Base-by-base conservation (phyloP, 2,888 invertebrate species). In the Mimumesa dahlbomi region DNA sequence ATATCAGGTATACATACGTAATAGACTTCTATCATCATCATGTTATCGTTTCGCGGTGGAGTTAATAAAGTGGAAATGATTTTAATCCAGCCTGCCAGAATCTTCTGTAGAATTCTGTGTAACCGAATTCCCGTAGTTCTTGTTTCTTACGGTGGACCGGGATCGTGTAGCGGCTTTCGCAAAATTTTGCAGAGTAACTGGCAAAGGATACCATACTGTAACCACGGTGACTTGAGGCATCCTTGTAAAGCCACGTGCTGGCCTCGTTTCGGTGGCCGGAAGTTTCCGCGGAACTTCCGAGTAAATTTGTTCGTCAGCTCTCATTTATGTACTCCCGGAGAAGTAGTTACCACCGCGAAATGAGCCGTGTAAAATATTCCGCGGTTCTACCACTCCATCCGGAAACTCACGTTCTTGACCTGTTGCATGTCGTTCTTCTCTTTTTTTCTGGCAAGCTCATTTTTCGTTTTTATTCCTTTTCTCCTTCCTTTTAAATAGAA, bases 241-340 rank as follows among this genome's bases (percentile, higher is more conserved):
- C 16, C 52, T 25, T 11, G 46, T 11, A 14, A 57, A 70, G 42
- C 69, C 70, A 54, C 56, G 7, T 16, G 1, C 16, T 61, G 52
- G 18, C 52, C 62, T 52, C 46, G 50, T 53, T 68, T 52, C 56
- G 9, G 45, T 18, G 11, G 11, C 14, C 6, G 16, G 14, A 16
- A 52, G 38, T 54, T 56, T 56, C 13, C 5, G 2, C 4, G 36
- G 31, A 57, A 70, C 38, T 61, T 69, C 14, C 49, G 5, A 6
- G 25, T 2, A 50, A 70, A 68, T 68, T 62, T 62, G 48, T 29
- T 38, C 62, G 40, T 48, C 50, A 45, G 34, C n/a, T n/a, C 19
- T n/a, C 29, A 11, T 18, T 36, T 31, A 22, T 38, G 9, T 43
- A 11, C 6, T 38, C 16, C 13, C 48, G 31, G 11, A 2, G n/a